Percentiles rank a stretch among this genome's conserved stretches.
Evolutionary conservation across 30 jellyfish, hydroid and myxozoan genomes (phyloP).

Genomic region (Morbakka virulenta): DNA sequence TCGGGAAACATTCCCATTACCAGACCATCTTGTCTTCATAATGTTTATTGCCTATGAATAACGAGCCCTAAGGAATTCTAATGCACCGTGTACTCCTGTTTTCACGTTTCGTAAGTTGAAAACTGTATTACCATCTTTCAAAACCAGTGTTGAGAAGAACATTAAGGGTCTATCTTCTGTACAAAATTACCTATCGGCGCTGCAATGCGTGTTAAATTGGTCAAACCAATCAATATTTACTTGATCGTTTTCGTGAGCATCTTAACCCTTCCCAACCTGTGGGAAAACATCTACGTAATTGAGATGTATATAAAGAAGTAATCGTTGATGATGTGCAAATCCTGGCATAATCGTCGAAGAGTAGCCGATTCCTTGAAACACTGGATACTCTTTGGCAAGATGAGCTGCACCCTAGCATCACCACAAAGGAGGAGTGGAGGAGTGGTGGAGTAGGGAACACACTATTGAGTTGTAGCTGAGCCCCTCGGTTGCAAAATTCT

Average conservation of each 20-base stretch:
- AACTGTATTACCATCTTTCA: background rate
- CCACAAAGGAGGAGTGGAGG: too few relatives aligned
- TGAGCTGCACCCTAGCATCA: too few relatives aligned
- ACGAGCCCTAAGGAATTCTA: background rate
- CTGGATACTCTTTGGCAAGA: too few relatives aligned
- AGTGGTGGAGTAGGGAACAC: too few relatives aligned
- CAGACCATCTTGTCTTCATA: too few relatives aligned
- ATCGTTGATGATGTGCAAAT: background rate
- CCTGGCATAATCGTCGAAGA: too few relatives aligned
- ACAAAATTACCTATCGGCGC: background rate
- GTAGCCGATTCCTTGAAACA: too few relatives aligned
- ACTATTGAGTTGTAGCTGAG: too few relatives aligned
- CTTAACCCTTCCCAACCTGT: background rate
- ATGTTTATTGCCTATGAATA: too few relatives aligned
- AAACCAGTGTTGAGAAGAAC: background rate
- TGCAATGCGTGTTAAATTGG: background rate
- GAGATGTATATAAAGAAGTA: background rate
- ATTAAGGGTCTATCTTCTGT: background rate
- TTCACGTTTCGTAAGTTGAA: background rate
- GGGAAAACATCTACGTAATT: background rate
- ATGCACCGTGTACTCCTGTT: background rate
- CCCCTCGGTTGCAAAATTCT: too few relatives aligned
- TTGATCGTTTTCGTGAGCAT: background rate
- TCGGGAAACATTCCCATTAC: too few relatives aligned
- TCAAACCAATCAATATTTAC: background rate